These are phyloP conservation scores for Drosophila grimshawi DNA, from an alignment of 1,140 invertebrate species.

Conservation along the genomic window DNA sequence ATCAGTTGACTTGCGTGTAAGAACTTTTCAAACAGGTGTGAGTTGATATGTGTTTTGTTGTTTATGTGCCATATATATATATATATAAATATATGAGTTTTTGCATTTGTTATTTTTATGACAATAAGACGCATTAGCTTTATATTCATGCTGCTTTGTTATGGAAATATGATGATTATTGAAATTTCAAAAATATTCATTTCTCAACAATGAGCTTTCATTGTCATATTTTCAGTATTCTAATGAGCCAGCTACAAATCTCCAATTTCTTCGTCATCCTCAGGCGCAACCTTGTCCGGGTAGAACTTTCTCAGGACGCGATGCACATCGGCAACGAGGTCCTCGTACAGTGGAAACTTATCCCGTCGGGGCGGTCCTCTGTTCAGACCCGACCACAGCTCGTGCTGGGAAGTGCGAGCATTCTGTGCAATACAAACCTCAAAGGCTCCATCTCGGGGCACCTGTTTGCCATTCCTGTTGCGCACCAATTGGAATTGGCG, in stretches of 20 bases:
- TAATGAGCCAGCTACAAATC: conserved; percentile 24
- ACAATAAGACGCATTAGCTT: conserved; percentile 44
- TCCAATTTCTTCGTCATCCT: conserved; percentile 38
- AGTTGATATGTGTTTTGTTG: conserved; percentile 4
- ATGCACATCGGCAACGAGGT: conserved; percentile 59
- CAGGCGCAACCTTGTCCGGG: conserved; percentile 58
- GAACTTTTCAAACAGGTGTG: conserved; percentile 38
- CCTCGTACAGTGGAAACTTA: conserved; percentile 69
- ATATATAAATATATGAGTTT: background rate
- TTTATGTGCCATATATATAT: background rate
- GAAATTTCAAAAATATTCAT: conserved; percentile 4
- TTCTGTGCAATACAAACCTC: conserved; percentile 72
- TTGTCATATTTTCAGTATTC: conserved; percentile 1
- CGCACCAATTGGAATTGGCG: conserved; percentile 66
- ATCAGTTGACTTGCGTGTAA: conserved; percentile 29
- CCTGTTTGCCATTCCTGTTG: conserved; percentile 64
- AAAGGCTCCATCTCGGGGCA: conserved; percentile 68
- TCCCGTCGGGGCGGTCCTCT: conserved; percentile 71
- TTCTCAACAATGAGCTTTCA: conserved; percentile 17
- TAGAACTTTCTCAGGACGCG: conserved; percentile 76
- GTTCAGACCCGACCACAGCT: conserved; percentile 67
- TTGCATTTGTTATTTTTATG: conserved; percentile 1
- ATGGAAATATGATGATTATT: conserved; percentile 32
- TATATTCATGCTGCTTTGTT: conserved; percentile 33
- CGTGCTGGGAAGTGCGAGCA: conserved; percentile 74